A percentile compares a stretch with the other conserved stretches of the same genome.
phyloP scores from a whole-genome alignment of 2,113 vertebrate genomes.

The Edolisoma coerulescens region DNA sequence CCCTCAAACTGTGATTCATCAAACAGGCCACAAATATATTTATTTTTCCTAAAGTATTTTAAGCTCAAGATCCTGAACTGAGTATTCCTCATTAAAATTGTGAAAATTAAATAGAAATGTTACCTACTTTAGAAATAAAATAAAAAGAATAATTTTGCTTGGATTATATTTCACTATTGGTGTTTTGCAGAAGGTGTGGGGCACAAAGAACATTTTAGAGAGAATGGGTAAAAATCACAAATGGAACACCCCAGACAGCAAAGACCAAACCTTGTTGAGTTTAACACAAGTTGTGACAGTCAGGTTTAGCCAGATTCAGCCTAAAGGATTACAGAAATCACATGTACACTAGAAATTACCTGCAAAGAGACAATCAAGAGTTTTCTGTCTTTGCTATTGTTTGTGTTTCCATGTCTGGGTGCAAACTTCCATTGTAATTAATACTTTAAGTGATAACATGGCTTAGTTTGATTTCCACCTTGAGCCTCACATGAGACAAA shows the following conservation, averaged over 20 bases:
- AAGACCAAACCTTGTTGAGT: background rate
- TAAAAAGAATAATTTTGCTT: background rate
- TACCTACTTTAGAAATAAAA: background rate
- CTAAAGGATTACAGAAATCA: background rate
- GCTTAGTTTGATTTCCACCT: background rate
- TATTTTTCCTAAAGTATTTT: background rate
- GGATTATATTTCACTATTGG: background rate
- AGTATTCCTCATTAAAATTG: background rate
- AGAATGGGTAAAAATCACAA: background rate
- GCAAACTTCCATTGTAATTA: background rate
- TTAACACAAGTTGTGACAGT: background rate
- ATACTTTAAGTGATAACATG: background rate
- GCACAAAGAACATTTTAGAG: background rate
- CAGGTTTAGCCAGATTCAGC: background rate
- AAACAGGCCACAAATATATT: background rate
- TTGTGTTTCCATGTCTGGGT: background rate
- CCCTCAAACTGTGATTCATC: background rate
- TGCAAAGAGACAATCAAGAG: background rate
- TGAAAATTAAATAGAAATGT: background rate
- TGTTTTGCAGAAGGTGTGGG: background rate
- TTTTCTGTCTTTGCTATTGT: background rate
- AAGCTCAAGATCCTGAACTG: background rate
- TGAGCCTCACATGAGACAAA: background rate
- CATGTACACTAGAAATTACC: background rate
- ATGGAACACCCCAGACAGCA: background rate